Percentiles rank a stretch among this genome's conserved stretches.
Evolutionary conservation across 2,797 vertebrate genomes (phyloP).

Genomic region (Lutjanus campechanus): DNA sequence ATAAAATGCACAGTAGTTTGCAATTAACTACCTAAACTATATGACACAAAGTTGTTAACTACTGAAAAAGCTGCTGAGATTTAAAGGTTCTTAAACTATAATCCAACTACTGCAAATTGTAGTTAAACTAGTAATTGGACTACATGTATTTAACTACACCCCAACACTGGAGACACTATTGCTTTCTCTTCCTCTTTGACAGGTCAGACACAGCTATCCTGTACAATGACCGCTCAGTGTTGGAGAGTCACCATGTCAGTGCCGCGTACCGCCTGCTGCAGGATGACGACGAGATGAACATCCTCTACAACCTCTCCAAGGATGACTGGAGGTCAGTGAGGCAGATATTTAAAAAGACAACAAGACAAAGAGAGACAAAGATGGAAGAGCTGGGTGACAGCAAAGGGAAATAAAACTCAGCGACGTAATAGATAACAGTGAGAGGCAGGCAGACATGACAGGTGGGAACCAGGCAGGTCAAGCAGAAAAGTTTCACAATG

Average conservation of each 20-base stretch:
- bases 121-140: too few relatives aligned
- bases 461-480: conserved; percentile 17
- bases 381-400: conserved; percentile 27
- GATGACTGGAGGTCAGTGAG: conserved; percentile 96
- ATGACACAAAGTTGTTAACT: too few relatives aligned
- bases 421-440: conserved; percentile 9
- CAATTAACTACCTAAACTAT: too few relatives aligned
- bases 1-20: too few relatives aligned
- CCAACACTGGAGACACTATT: not conserved
- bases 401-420: conserved; percentile 89
- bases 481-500: conserved; percentile 4
- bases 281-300: conserved; percentile 99
- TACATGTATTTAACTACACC: too few relatives aligned
- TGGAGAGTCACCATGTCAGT: conserved; percentile 98
- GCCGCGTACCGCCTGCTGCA: conserved; percentile 96
- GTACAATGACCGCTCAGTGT: conserved; percentile 96
- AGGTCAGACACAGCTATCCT: conserved; percentile 98
- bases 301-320: conserved; percentile 97
- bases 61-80: too few relatives aligned
- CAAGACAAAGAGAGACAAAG: not conserved
- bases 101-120: too few relatives aligned
- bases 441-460: conserved; percentile 8
- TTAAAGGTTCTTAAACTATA: too few relatives aligned
- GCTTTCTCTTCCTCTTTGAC: conserved; percentile 33
- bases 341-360: conserved; percentile 3